Base-by-base conservation (phyloP, 2,888 invertebrate genomes). In the Brachyptera risi region DNA sequence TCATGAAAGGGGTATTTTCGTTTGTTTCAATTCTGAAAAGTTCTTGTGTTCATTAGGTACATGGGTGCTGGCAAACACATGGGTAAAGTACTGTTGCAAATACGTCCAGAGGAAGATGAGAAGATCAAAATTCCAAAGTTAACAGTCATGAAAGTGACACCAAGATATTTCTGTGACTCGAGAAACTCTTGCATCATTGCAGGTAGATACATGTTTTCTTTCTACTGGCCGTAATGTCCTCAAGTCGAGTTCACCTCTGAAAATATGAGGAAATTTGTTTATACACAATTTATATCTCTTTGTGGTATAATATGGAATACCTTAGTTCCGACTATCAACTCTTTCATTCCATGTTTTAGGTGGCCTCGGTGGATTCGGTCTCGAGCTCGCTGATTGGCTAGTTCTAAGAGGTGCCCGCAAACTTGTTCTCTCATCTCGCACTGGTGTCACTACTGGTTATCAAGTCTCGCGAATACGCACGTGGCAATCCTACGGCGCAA, bases 361-460 rank as follows among this genome's bases (percentile, higher is more conserved):
- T 11, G 95, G 96, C 47, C 79, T 96, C 0, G 96, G 96, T 42
- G 96, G 96, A 0, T 92, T 96, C 71, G 96, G 96, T 3, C 77
- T 96, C 50, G 96, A 96, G 73, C 74, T 96, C 54, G 85, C 87
- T 0, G 88, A 92, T 69, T 94, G 92, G 92, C 76, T 96, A 69
- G 82, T 93, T 54, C 74, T 89, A 56, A 81, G 95, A 65, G 95
- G 94, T 21, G 82, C 81, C 35, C 74, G 71, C 56, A 76, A 78
- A 50, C 65, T 84, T 17, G 75, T 83, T 13, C 75, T 83, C 11
- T 80, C 81, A 1, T 82, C 82, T 13, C 74, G 83, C 61, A 76
- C 78, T 24, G 83, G 83, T 5, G 72, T 81, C n/a, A 72, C 73
- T 35, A 78, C 78, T 42, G 83, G 83, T 7, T 84, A 83, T 69